Evolutionary conservation across 1,140 invertebrate species (phyloP), one percentile per base, ranked within the genome.

Genomic region (Heterodera schachtii): DNA sequence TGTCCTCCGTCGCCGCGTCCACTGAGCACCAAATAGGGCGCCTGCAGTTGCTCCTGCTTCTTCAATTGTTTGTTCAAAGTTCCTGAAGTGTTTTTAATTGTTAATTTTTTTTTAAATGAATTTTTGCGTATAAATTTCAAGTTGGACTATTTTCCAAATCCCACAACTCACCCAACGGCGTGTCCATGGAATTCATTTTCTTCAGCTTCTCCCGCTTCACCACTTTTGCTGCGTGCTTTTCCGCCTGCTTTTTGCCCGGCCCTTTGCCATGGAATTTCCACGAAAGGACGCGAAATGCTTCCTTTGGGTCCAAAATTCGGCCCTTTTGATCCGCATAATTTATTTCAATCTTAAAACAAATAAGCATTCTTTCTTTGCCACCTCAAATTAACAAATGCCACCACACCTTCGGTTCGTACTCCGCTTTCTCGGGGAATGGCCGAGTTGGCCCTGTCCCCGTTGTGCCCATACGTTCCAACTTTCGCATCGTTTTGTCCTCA

Each of bases 301-400:
- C 97, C 91, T 99, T 99, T 46, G 94, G 93, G 86, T 94, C 95
- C 76, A 99, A 92, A 78, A 94, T 92, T 75, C 94, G 93, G 3
- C 97, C 97, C 90, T 95, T 94, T 89, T 98, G 96, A 91, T 99
- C 97, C 80, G 97, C 96, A 89, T 99, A 99, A 88, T 98, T 96
- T 83, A 99, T 91, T 91, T 98, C 97, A 9, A 98, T 94, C 76
- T 78, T 16, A 66, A 78, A 41, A 57, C 0, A 19, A 16, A 75
- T 16, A 52, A 0, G 16, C 1, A n/a, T 21, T 77, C 44, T 60
- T 69, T 11, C 5, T 3, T 41, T 31, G 0, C 31, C 1, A 31
- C 9, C 49, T 7, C 13, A 52, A 52, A 57, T 77, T 64, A 21
- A 78, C 5, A 31, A 75, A 52, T 52, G 46, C 60, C 11, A 46